These are phyloP conservation scores for Fragum fragum DNA, from an alignment of 2,888 invertebrate genomes.

Conservation along the genomic window DNA sequence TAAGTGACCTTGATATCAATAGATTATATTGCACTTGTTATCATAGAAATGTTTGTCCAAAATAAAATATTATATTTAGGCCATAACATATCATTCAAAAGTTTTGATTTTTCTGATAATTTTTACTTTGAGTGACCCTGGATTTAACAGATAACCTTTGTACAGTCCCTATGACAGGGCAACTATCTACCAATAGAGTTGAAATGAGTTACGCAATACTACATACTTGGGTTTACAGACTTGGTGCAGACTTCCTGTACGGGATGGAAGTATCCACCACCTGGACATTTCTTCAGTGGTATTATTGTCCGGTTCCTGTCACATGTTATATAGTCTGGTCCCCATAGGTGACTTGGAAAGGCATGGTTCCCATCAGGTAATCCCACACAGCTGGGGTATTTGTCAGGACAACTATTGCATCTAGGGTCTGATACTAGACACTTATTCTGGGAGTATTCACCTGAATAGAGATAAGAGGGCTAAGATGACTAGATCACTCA, in stretches of 20 bases:
- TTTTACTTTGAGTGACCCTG: too few species aligned
- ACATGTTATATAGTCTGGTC: conserved; percentile 59
- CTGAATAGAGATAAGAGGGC: conserved; percentile 46
- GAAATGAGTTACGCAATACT: too few species aligned
- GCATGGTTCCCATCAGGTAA: conserved; percentile 57
- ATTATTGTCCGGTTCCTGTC: conserved; percentile 61
- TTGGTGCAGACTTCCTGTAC: conserved; percentile 40
- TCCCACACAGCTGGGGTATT: conserved; percentile 65
- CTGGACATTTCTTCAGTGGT: conserved; percentile 41
- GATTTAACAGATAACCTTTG: too few species aligned
- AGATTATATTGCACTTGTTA: too few species aligned
- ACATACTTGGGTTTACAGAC: conserved; percentile 45
- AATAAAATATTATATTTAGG: too few species aligned
- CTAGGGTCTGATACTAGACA: conserved; percentile 30
- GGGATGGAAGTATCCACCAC: conserved; percentile 60
- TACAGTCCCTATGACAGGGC: too few species aligned
- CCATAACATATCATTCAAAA: too few species aligned
- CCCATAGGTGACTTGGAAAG: conserved; percentile 59
- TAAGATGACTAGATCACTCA: too few species aligned
- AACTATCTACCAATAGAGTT: too few species aligned
- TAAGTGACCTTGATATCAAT: too few species aligned
- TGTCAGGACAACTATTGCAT: conserved; percentile 56
- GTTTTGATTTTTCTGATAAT: too few species aligned
- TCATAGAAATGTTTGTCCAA: too few species aligned
- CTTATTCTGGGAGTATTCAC: conserved; percentile 67